Percentiles rank a stretch among this genome's conserved stretches.
These are phyloP conservation scores for Pardosa pseudoannulata DNA, from an alignment of 2,888 invertebrate genomes.

Conservation along the genomic window DNA sequence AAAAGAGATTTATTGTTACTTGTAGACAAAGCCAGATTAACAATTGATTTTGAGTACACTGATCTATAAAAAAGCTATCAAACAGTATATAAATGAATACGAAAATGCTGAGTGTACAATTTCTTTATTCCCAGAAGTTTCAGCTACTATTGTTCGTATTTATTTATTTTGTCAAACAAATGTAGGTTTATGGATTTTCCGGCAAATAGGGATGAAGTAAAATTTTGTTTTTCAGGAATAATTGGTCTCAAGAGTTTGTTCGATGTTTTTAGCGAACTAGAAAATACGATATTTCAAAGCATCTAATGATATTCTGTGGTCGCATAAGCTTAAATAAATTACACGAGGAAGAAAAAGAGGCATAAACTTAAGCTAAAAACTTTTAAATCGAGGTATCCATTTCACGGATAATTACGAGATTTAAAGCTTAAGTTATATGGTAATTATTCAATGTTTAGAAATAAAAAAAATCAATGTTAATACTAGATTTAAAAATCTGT, in stretches of 20 bases:
- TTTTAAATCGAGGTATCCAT: too few species aligned
- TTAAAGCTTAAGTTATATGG: too few species aligned
- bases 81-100: constrained; percentile 22
- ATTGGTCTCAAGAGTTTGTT: not conserved
- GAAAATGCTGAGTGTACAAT: not conserved
- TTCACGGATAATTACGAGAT: too few species aligned
- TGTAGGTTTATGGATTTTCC: not conserved
- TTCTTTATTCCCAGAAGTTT: not conserved
- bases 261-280: not conserved
- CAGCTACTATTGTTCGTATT: not conserved
- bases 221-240: not conserved
- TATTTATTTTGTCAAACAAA: not conserved
- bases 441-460: too few species aligned
- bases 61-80: constrained; percentile 49
- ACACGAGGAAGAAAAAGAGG: too few species aligned
- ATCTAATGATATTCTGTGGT: too few species aligned
- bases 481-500: too few species aligned
- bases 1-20: constrained; percentile 55
- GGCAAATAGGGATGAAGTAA: not conserved
- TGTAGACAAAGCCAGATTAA: constrained; percentile 51
- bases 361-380: too few species aligned
- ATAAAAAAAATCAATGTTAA: too few species aligned
- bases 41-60: constrained; percentile 26
- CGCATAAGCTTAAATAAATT: too few species aligned
- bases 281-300: not conserved